Base-by-base conservation (phyloP, 2,113 vertebrate species). In the Ceyx margarethae region DNA sequence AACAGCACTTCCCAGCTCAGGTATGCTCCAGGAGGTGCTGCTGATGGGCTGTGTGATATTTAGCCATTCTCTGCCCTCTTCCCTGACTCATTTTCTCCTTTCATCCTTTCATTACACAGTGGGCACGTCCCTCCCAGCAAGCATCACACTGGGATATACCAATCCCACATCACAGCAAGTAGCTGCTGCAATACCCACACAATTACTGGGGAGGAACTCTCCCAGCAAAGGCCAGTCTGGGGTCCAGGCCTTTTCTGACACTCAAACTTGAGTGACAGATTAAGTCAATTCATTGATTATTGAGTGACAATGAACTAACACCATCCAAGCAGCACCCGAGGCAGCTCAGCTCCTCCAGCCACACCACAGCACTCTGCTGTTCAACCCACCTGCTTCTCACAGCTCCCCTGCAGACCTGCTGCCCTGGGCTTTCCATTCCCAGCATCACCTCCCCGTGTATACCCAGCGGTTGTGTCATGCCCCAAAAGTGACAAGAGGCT, bases 401-500 rank as follows among this genome's bases (percentile, higher is more conserved):
- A 0, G 78, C 35, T 28, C 31, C n/a, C 46, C 9, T 3, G 45
- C 19, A 75, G 73, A 71, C 40, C 51, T 1, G 3, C 1, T 6
- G 56, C 6, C 45, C 67, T 20, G 23, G 5, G 51, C 51, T 65
- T 40, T 15, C 56, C 67, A 17, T 57, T 50, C 33, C 72, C 85
- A 65, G 51, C 62, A 22, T 60, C 90, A 28, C 61, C 33, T 33
- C 51, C 54, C 46, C 1, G 1, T 12, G 22, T 18, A 58, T 18
- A 58, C 60, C 54, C 26, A 58, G 35, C 46, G n/a, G 22, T 31
- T 61, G 10, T 0, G 3, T 37, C 66, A 29, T 1, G 0, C 18
- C 78, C 46, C 25, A 37, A 3, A 77, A 65, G 48, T 1, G 33
- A 25, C 21, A 43, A 20, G 71, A 40, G 42, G 58, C n/a, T 56